Evolutionary conservation across 2,113 vertebrate species (phyloP).

Genomic region (Melanerpes aurifrons): DNA sequence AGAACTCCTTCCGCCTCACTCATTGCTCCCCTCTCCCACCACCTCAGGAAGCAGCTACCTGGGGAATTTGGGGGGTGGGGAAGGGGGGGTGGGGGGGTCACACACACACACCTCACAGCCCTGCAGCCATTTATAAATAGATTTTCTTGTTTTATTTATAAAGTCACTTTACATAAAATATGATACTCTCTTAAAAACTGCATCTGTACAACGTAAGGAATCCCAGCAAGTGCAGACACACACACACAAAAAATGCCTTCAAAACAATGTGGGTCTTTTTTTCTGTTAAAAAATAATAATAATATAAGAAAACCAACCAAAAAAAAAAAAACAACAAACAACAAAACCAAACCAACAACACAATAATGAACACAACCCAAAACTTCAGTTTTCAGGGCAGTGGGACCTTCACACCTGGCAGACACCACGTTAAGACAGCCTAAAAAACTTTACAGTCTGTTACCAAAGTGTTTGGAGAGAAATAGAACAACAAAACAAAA

Average conservation of each 20-base stretch:
- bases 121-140: constrained; percentile 85
- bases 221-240: constrained; percentile 83
- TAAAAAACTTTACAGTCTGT: constrained; percentile 55
- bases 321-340: too few relatives aligned
- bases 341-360: too few relatives aligned
- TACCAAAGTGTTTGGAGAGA: constrained; percentile 76
- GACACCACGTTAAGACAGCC: constrained; percentile 21
- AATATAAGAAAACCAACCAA: not conserved
- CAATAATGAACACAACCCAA: not conserved
- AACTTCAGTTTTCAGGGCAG: constrained; percentile 72
- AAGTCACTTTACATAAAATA: constrained; percentile 93
- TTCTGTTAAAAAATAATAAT: not conserved
- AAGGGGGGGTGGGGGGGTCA: not conserved
- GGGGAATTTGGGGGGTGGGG: not conserved
- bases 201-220: constrained; percentile 83
- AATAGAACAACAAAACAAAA: not conserved
- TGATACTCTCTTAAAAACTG: constrained; percentile 84
- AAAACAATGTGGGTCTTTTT: constrained; percentile 69
- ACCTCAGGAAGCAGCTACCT: not conserved
- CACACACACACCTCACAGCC: not conserved
- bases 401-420: constrained; percentile 71
- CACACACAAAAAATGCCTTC: constrained; percentile 63
- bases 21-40: not conserved
- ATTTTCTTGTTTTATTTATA: constrained; percentile 85
- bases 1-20: not conserved